Base-by-base conservation (phyloP, 2,888 invertebrate genomes). In the Drosophila percnosoma region DNA sequence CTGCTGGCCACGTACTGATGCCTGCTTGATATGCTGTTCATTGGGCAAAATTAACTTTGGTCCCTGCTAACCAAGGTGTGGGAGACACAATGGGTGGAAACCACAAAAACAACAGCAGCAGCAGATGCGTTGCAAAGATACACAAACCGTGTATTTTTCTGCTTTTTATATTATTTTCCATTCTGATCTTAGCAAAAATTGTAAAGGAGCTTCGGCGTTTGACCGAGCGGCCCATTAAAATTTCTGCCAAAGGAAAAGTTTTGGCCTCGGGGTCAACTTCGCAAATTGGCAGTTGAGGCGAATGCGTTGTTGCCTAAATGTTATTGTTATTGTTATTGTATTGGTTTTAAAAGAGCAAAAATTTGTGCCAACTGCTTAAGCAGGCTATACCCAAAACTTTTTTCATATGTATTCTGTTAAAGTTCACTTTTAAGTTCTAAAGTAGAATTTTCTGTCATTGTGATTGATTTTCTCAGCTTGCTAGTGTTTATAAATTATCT, bases 31-130 rank as follows among this genome's bases (percentile, higher is more conserved):
- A 83, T 70, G 83, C 78, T 89, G 82, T 87, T 87, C 88, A 87
- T 87, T 85, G 89, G 69, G 72, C 86, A 85, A 89, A 87, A 89
- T 87, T 87, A 87, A 87, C 86, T 89, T 81, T 85, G 40, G 48
- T 48, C 54, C 13, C 48, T 13, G 21, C 49, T 34, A 11, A 7
- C 45, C 51, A 67, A 70, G 61, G 64, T 73, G 49, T 11, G 62
- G 58, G 45, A 64, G 52, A 51, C 52, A 53, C 36, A 67, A 8
- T 8, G 15, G 15, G 72, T 45, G 29, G 57, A 27, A 42, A 4
- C 21, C 29, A 45, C 33, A 38, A 53, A 38, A 34, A 24, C 15
- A 36, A 29, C 27, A 45, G 8, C 34, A 53, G 51, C 54, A 51
- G 53, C 65, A 76, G 77, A 79, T 79, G 73, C 66, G 78, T 66